These are phyloP conservation scores for Aethes cnicana DNA, from an alignment of 2,888 invertebrate species.

Conservation along the genomic window DNA sequence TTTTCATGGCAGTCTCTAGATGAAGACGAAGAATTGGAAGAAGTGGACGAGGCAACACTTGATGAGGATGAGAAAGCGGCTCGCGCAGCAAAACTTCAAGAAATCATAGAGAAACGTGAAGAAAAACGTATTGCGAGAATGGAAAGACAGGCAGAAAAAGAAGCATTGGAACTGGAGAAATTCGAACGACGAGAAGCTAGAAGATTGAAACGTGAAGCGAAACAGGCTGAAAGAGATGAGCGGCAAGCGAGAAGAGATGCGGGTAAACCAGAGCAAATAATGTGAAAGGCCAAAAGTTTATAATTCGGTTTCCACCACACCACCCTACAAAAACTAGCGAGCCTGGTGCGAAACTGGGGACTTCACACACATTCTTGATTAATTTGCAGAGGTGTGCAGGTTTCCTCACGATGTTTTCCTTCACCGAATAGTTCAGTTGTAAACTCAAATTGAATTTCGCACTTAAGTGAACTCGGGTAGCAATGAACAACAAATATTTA, in stretches of 20 bases:
- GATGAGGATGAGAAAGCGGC: constrained; percentile 69
- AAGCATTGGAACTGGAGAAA: constrained; percentile 52
- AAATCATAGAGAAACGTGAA: constrained; percentile 52
- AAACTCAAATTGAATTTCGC: no score
- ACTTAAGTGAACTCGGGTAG: no score
- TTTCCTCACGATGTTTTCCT: no score
- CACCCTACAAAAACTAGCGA: no score
- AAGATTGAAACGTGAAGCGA: constrained; percentile 59
- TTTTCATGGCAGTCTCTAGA: constrained; percentile 52
- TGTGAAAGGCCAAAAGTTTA: no score
- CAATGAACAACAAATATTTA: no score
- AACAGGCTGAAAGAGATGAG: constrained; percentile 54
- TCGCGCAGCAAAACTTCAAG: constrained; percentile 51
- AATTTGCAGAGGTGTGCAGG: no score
- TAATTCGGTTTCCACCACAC: no score
- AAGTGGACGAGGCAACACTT: constrained; percentile 65
- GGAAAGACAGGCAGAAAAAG: constrained; percentile 53
- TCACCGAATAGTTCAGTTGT: no score
- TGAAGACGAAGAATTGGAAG: constrained; percentile 65
- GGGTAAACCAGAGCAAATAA: constrained; percentile 42
- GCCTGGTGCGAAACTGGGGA: no score
- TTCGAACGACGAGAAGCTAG: constrained; percentile 62
- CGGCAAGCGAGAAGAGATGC: constrained; percentile 59
- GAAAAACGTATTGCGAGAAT: constrained; percentile 52
- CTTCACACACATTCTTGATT: no score